phyloP scores from a whole-genome alignment of 2,797 vertebrate species.

The Huso huso region DNA sequence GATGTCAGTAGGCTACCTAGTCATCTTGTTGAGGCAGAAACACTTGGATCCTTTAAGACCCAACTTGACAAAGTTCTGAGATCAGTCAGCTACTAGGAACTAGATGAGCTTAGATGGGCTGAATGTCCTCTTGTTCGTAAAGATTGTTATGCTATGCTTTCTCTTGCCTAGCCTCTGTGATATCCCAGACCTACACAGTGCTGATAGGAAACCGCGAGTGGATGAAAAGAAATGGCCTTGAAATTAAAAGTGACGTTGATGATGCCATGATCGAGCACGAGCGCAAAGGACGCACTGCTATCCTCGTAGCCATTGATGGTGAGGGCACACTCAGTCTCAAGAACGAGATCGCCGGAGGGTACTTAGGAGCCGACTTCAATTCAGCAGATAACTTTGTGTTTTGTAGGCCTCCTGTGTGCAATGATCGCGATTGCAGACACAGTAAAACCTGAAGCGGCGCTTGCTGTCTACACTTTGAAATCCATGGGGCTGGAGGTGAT shows the following conservation, averaged over 20 bases:
- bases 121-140: no score
- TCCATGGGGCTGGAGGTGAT: constrained; percentile 92
- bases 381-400: no score
- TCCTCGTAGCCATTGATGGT: constrained; percentile 90
- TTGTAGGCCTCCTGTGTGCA: constrained; percentile 72
- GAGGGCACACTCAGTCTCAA: constrained; percentile 24
- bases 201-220: constrained; percentile 95
- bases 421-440: constrained; percentile 92
- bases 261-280: constrained; percentile 83
- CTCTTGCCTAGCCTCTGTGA: no score
- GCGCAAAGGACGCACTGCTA: constrained; percentile 77
- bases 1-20: no score
- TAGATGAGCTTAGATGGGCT: no score
- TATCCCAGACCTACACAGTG: constrained; percentile 55
- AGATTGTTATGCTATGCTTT: no score
- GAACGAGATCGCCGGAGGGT: no score
- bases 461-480: constrained; percentile 78
- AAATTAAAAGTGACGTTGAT: constrained; percentile 65
- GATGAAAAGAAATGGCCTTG: constrained; percentile 87
- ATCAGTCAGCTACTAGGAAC: no score
- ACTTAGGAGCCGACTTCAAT: no score
- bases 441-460: constrained; percentile 90
- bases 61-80: no score
- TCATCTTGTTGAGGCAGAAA: no score
- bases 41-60: no score